Conservation (phyloP, 2,888 invertebrate species). For the Xestia ashworthii region DNA sequence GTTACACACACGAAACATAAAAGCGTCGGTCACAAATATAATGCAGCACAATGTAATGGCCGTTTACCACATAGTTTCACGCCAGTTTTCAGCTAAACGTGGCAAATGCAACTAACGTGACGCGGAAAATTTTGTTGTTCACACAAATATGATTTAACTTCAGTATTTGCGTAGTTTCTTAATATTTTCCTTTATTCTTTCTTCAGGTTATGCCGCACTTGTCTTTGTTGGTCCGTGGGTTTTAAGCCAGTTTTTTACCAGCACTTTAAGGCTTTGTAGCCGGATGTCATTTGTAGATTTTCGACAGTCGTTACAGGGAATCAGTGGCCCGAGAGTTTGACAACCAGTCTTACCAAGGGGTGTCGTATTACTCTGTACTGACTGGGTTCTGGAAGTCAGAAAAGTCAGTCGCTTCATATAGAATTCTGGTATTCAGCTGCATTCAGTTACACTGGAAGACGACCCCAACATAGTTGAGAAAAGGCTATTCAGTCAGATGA, state of each 20-base stretch:
- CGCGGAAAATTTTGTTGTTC: constrained; percentile 45
- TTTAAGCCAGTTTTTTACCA: too few relatives aligned
- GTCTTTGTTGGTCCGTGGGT: too few relatives aligned
- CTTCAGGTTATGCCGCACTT: too few relatives aligned
- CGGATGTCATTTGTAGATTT: too few relatives aligned
- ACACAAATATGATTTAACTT: constrained; percentile 12
- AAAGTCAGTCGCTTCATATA: neutral
- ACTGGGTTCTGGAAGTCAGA: neutral
- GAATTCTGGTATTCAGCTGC: neutral
- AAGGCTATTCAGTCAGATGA: neutral
- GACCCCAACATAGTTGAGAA: neutral
- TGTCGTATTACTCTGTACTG: neutral
- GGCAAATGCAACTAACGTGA: constrained; percentile 18
- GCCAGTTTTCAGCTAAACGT: constrained; percentile 41
- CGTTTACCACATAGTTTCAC: constrained; percentile 59
- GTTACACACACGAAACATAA: constrained; percentile 35
- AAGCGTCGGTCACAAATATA: constrained; percentile 45
- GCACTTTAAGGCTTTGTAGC: too few relatives aligned
- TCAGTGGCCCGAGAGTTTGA: too few relatives aligned
- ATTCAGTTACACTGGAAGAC: neutral
- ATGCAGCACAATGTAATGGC: constrained; percentile 56
- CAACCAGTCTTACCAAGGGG: too few relatives aligned
- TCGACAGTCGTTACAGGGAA: too few relatives aligned
- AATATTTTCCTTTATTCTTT: neutral
- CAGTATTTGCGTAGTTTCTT: neutral